Conservation (phyloP, 1,140 invertebrate genomes). For the Lasaia peninsularis region DNA sequence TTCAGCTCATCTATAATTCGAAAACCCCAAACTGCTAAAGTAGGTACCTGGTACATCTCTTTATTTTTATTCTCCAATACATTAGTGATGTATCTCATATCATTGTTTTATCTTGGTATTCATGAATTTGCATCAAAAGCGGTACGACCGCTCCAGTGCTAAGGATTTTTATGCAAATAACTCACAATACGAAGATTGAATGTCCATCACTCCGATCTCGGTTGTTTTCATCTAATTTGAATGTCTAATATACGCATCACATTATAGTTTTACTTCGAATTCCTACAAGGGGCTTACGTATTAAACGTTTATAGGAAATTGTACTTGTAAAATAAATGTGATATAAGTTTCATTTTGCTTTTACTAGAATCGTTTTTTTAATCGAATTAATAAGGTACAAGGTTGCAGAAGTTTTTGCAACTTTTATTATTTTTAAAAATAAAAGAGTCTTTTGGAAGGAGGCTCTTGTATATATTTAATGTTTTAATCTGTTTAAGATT, state of each 20-base stretch:
- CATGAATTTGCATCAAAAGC: slow-evolving; percentile 39
- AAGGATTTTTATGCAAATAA: slow-evolving; percentile 69
- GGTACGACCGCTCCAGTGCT: slow-evolving; percentile 33
- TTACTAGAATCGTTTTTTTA: slow-evolving; percentile 8
- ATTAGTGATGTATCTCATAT: slow-evolving; percentile 37
- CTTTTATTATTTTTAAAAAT: background rate
- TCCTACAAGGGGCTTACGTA: slow-evolving; percentile 13
- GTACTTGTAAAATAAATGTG: slow-evolving; percentile 2
- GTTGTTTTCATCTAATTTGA: slow-evolving; percentile 67
- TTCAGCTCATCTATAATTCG: too few species aligned
- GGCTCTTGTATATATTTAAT: too few species aligned
- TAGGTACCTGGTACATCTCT: background rate
- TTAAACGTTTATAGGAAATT: slow-evolving; percentile 10
- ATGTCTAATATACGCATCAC: slow-evolving; percentile 53
- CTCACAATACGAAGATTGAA: slow-evolving; percentile 55
- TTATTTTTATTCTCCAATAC: slow-evolving; percentile 14
- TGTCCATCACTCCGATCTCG: slow-evolving; percentile 62
- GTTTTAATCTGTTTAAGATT: too few species aligned
- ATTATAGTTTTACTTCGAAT: slow-evolving; percentile 35
- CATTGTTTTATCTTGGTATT: slow-evolving; percentile 41
- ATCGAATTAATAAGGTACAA: background rate
- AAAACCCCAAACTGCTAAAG: too few species aligned
- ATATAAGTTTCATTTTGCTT: background rate
- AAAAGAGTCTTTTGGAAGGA: too few species aligned
- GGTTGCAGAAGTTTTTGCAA: background rate